Conservation (phyloP, 2,797 vertebrate species). For the Liparis tanakae region DNA sequence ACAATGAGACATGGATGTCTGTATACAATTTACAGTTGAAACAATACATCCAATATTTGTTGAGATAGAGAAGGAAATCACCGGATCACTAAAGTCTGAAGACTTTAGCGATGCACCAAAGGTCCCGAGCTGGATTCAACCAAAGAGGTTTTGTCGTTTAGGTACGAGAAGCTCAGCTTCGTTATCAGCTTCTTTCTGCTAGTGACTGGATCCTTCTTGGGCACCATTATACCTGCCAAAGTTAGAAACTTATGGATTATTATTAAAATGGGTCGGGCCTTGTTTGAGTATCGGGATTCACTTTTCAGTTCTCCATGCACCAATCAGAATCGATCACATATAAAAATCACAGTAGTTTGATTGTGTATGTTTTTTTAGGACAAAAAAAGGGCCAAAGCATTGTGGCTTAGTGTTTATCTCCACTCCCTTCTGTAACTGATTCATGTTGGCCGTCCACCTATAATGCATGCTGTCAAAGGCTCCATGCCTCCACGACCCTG, state of each 20-base stretch:
- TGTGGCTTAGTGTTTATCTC: background rate
- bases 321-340: background rate
- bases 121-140: background rate
- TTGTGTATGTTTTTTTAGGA: background rate
- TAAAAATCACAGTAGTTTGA: background rate
- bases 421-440: slow-evolving; percentile 13
- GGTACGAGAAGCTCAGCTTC: background rate
- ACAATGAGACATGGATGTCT: background rate
- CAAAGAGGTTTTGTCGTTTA: background rate
- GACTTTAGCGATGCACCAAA: background rate
- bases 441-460: slow-evolving; percentile 10
- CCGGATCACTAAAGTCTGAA: background rate
- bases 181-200: background rate
- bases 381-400: background rate
- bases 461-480: slow-evolving; percentile 14
- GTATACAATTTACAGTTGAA: background rate
- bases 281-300: background rate
- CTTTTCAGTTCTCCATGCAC: background rate
- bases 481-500: background rate
- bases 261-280: background rate
- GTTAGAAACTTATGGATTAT: background rate
- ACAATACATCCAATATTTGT: background rate
- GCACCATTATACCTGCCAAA: background rate
- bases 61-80: background rate
- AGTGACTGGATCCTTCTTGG: background rate